Evolutionary conservation across 1,140 invertebrate species (phyloP).

Genomic region (Doryteuthis pealeii): DNA sequence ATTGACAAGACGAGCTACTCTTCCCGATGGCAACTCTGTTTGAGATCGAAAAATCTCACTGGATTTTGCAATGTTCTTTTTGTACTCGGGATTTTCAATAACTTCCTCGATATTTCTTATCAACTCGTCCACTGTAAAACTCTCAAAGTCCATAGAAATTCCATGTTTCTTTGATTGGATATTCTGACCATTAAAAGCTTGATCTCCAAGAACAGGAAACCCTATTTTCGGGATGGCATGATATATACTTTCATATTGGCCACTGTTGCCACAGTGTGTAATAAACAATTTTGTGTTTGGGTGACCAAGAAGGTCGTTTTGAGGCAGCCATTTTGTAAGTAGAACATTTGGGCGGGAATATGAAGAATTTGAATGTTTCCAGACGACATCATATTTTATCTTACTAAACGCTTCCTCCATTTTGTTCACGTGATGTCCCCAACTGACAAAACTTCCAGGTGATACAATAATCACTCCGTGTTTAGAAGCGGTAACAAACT

Average conservation of each 20-base stretch:
- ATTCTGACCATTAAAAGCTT: slow-evolving; percentile 60
- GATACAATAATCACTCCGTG: slow-evolving; percentile 31
- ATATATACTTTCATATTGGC: slow-evolving; percentile 38
- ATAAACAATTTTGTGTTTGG: slow-evolving; percentile 66
- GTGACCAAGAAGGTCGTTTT: slow-evolving; percentile 73
- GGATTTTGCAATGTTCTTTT: slow-evolving; percentile 30
- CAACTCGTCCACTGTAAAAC: slow-evolving; percentile 39
- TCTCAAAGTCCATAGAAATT: slow-evolving; percentile 40
- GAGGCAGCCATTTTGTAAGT: slow-evolving; percentile 35
- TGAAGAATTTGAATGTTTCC: slow-evolving; percentile 8
- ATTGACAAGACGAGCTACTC: slow-evolving; percentile 38
- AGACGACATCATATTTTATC: slow-evolving; percentile 18
- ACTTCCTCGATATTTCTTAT: slow-evolving; percentile 24
- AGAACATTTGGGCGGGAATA: slow-evolving; percentile 20
- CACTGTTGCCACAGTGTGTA: slow-evolving; percentile 40
- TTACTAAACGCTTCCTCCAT: slow-evolving; percentile 45
- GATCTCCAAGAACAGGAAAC: slow-evolving; percentile 73
- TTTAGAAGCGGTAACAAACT: slow-evolving; percentile 14
- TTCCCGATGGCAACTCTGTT: slow-evolving; percentile 27
- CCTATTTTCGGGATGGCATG: slow-evolving; percentile 67
- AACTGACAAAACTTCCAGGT: slow-evolving; percentile 25
- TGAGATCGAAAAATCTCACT: slow-evolving; percentile 35
- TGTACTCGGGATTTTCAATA: slow-evolving; percentile 28
- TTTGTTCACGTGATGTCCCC: slow-evolving; percentile 16
- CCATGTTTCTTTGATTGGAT: slow-evolving; percentile 52